A percentile compares a stretch with the other conserved stretches of the same genome.
Evolutionary conservation across 2,888 invertebrate species (phyloP).

Genomic region (Xylocampa areola): DNA sequence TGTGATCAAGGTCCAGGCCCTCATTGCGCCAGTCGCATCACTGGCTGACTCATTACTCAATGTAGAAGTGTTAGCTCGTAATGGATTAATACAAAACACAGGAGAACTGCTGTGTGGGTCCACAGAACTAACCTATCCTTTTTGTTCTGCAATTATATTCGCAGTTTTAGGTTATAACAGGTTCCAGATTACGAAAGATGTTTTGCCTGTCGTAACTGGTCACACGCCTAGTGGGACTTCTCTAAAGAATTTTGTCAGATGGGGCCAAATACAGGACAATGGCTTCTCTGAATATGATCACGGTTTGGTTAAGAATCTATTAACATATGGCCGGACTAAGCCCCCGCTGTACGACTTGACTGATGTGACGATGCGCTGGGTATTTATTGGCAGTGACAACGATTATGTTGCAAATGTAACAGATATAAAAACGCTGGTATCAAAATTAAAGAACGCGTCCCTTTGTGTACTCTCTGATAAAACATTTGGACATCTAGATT

Average conservation of each 20-base stretch:
- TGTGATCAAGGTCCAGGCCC: conserved; percentile 44
- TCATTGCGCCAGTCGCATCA: conserved; percentile 38
- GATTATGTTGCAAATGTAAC: conserved; percentile 60
- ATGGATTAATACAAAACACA: conserved; percentile 44
- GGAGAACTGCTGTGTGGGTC: conserved; percentile 54
- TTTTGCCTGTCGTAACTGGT: conserved; percentile 56
- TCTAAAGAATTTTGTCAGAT: conserved; percentile 58
- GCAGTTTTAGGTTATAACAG: conserved; percentile 59
- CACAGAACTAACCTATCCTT: conserved; percentile 49
- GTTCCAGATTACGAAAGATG: conserved; percentile 57
- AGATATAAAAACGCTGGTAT: conserved; percentile 52
- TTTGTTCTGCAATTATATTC: conserved; percentile 60
- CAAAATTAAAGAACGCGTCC: conserved; percentile 43
- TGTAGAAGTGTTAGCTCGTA: conserved; percentile 54
- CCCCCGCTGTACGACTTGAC: conserved; percentile 61
- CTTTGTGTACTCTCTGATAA: conserved; percentile 61
- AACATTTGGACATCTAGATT: conserved; percentile 65
- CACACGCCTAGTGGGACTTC: conserved; percentile 66
- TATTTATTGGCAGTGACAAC: conserved; percentile 56
- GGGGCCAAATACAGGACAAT: conserved; percentile 61
- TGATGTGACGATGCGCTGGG: conserved; percentile 53
- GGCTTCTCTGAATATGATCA: conserved; percentile 64
- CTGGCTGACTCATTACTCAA: conserved; percentile 10
- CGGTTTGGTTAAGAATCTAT: conserved; percentile 49
- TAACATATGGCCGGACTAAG: conserved; percentile 42